A percentile compares a stretch with the other conserved stretches of the same genome.
phyloP scores from a whole-genome alignment of 1,140 invertebrate species.

The Diabrotica virgifera region DNA sequence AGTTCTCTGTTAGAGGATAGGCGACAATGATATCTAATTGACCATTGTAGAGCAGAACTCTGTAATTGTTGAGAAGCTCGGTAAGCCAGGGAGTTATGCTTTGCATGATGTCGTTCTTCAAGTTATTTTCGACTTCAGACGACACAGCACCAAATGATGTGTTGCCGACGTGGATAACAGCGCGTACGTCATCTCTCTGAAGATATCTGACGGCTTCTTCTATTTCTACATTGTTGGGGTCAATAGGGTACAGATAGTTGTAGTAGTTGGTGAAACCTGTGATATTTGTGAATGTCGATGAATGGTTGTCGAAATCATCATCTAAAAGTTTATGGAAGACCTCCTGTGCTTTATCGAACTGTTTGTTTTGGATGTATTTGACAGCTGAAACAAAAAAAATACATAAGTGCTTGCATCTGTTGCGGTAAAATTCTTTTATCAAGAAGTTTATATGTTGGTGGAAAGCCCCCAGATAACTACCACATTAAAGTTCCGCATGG shows the following conservation, averaged over 20 bases:
- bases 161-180: conserved; percentile 54
- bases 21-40: conserved; percentile 84
- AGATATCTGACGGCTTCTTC: conserved; percentile 56
- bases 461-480: no score
- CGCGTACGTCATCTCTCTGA: conserved; percentile 55
- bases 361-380: conserved; percentile 57
- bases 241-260: conserved; percentile 62
- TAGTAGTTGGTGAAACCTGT: conserved; percentile 68
- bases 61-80: conserved; percentile 65
- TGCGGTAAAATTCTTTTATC: neutral
- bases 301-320: conserved; percentile 54
- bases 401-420: neutral
- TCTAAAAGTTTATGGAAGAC: conserved; percentile 67
- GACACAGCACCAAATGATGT: conserved; percentile 51
- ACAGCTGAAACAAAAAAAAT: conserved; percentile 22
- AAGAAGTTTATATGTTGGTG: no score
- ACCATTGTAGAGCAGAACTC: conserved; percentile 74
- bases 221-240: conserved; percentile 40
- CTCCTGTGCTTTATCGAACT: conserved; percentile 61
- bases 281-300: conserved; percentile 62
- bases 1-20: conserved; percentile 73
- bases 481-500: no score
- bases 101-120: conserved; percentile 79
- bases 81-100: conserved; percentile 73
- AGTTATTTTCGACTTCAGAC: conserved; percentile 60